Conservation (phyloP, 1,140 invertebrate genomes). For the Anastrepha obliqua region DNA sequence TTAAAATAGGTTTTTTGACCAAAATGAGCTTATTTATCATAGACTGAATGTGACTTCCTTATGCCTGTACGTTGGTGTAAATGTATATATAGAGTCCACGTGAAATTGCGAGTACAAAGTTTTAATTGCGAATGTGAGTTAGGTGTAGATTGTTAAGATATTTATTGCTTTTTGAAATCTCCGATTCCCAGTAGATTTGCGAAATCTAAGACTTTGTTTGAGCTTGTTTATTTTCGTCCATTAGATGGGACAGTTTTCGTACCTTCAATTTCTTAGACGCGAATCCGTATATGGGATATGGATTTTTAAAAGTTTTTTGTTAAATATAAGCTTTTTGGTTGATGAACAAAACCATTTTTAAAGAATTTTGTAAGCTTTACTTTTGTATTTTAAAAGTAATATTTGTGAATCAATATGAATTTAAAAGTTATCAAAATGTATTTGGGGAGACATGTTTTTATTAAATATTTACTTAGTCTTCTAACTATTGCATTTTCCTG, state of each 20-base stretch:
- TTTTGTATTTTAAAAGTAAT: no score
- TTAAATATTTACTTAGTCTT: no score
- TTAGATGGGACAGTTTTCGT: not conserved
- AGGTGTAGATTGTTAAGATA: not conserved
- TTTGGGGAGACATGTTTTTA: no score
- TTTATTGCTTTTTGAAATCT: not conserved
- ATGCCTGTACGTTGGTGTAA: not conserved
- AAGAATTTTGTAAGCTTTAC: not conserved
- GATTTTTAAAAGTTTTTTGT: conserved; percentile 19
- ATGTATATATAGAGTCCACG: not conserved
- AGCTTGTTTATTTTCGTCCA: not conserved
- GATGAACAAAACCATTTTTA: not conserved
- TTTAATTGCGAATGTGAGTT: not conserved
- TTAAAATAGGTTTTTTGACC: conserved; percentile 12
- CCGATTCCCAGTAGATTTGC: not conserved
- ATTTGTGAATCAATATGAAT: no score
- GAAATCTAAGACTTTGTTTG: not conserved
- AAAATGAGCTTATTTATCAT: conserved; percentile 39
- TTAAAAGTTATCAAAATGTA: no score
- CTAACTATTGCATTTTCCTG: no score
- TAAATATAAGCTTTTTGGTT: conserved; percentile 45
- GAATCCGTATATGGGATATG: not conserved
- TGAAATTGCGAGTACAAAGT: not conserved
- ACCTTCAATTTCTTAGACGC: conserved; percentile 13
- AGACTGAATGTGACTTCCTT: not conserved